Evolutionary conservation across 2,797 vertebrate genomes (phyloP).

Genomic region (Salmo trutta): DNA sequence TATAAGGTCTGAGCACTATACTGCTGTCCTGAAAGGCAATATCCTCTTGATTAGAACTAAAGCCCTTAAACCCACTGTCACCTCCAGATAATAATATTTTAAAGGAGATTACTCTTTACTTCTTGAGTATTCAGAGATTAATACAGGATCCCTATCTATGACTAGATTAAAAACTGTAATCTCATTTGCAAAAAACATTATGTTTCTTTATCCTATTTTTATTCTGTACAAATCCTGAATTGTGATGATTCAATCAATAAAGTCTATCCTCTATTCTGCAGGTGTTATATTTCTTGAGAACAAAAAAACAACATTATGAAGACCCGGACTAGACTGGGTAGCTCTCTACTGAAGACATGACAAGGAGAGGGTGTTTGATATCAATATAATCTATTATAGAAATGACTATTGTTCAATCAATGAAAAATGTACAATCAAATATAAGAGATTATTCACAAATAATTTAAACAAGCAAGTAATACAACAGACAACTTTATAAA

Average conservation of each 20-base stretch:
- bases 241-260: background rate
- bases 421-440: background rate
- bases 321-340: background rate
- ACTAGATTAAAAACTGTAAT: background rate
- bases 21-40: background rate
- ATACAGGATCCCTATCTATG: background rate
- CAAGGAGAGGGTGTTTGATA: background rate
- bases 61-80: conserved; percentile 1
- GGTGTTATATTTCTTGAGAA: background rate
- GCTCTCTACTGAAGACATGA: background rate
- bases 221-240: background rate
- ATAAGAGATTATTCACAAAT: background rate
- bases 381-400: background rate
- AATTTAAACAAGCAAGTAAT: background rate
- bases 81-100: background rate
- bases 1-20: background rate
- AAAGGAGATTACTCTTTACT: background rate
- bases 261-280: background rate
- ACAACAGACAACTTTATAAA: background rate
- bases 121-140: conserved; percentile 4
- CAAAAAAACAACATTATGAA: too few relatives aligned
- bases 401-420: background rate
- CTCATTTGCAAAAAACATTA: background rate
- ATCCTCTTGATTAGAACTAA: background rate
- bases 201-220: background rate